A percentile compares a stretch with the other conserved stretches of the same genome.
These are phyloP conservation scores for Myrmecobius fasciatus DNA, from an alignment of 2,113 vertebrate species.

Conservation along the genomic window DNA sequence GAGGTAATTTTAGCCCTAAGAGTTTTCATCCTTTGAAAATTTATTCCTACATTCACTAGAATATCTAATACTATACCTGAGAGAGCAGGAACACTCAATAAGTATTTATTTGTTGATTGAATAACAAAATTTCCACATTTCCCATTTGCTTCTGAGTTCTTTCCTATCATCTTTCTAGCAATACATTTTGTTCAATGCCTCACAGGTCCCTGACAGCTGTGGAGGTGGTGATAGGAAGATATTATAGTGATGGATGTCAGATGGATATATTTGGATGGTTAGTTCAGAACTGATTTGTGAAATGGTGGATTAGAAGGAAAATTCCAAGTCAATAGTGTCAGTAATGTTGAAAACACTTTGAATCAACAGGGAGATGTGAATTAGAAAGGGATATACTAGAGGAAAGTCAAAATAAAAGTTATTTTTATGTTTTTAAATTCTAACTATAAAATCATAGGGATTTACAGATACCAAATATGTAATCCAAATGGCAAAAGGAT, in stretches of 20 bases:
- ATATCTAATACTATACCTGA: background rate
- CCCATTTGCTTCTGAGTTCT: slow-evolving; percentile 12
- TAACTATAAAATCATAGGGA: background rate
- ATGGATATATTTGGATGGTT: background rate
- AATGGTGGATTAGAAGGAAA: background rate
- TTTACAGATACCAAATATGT: background rate
- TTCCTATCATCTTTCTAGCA: background rate
- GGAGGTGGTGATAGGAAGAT: background rate
- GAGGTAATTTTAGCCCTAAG: background rate
- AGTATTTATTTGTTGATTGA: slow-evolving; percentile 2
- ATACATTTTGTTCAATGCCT: slow-evolving; percentile 14
- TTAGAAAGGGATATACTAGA: background rate
- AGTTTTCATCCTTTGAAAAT: slow-evolving; percentile 29
- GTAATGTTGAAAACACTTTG: background rate
- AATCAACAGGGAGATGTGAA: background rate
- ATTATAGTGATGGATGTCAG: background rate
- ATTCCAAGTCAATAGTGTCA: slow-evolving; percentile 14
- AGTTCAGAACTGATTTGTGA: background rate
- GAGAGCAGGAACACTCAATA: background rate
- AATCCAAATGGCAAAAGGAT: background rate
- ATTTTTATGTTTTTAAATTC: background rate
- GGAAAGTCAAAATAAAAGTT: background rate
- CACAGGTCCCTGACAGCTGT: background rate
- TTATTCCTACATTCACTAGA: background rate
- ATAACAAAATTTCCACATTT: background rate